Evolutionary conservation across 2,113 vertebrate genomes (phyloP), one percentile per base, ranked within the genome.

Genomic region (Oryzias curvinotus): DNA sequence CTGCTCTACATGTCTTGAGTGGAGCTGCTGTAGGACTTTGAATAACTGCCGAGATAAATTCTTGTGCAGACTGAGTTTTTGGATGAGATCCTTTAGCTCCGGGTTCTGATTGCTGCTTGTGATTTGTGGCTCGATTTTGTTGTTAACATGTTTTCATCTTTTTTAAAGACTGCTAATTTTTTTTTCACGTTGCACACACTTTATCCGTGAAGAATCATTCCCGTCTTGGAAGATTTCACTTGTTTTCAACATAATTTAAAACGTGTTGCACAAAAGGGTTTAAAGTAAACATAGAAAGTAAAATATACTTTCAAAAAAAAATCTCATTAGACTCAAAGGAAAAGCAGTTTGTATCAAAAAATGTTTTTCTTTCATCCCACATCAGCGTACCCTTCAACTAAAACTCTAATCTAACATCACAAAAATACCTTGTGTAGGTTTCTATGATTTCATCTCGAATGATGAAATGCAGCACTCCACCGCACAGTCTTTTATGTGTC

Each of bases 371-470:
- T 36, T 12, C 36, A 36, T 36, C 12, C 36, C 36, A 12, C 36
- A 36, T 36, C 36, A 36, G 36, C 36, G 8, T 36, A 12, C 36
- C 36, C 36, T 36, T 81, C 68, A 80, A 78, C 78, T 84, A 80
- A 77, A 73, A 76, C 78, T 18, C 81, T 89, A 87, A 86, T 82
- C 68, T 82, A 81, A 89, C 85, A 85, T 86, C 70, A 83, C 53
- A 64, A 80, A 79, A 83, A 77, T 62, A 58, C 70, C 72, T 57
- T 71, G 73, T 73, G 75, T 62, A 68, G 72, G 68, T 75, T 71
- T 65, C 67, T 64, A 59, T 65, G 75, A 36, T 36, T 36, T 36
- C 36, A 36, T 36, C 10, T 36, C 12, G 75, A 76, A 81, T 77
- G 74, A 85, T 81, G 62, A 84, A 86, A 86, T 78, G 75, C 62